phyloP scores from a whole-genome alignment of 2,888 invertebrate species.

The Euzophera pinguis region DNA sequence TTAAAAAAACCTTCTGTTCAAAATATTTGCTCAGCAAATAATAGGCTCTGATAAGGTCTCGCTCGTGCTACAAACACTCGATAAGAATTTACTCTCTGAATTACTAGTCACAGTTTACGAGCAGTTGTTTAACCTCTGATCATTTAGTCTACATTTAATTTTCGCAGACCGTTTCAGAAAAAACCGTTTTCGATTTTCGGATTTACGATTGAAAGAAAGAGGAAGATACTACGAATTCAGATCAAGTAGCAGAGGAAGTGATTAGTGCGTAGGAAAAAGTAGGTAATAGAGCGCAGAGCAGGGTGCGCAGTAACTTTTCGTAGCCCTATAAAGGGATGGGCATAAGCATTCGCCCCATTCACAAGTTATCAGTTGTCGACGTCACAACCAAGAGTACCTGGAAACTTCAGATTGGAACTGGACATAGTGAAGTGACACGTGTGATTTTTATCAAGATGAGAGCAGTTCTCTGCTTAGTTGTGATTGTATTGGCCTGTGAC shows the following conservation, averaged over 20 bases:
- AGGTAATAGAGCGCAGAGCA: slow-evolving; percentile 51
- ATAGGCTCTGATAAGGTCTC: slow-evolving; percentile 45
- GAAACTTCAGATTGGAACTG: slow-evolving; percentile 39
- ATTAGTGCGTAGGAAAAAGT: slow-evolving; percentile 33
- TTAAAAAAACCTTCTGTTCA: slow-evolving; percentile 33
- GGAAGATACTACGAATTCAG: slow-evolving; percentile 1
- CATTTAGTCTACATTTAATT: slow-evolving; percentile 9
- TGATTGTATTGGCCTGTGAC: slow-evolving; percentile 50
- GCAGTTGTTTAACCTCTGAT: slow-evolving; percentile 27
- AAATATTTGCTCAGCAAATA: slow-evolving; percentile 65
- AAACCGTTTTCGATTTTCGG: background rate
- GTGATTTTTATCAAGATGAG: slow-evolving; percentile 45
- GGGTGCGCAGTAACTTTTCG: slow-evolving; percentile 63
- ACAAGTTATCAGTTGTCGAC: slow-evolving; percentile 56
- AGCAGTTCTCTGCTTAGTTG: slow-evolving; percentile 47
- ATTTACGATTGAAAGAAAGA: background rate
- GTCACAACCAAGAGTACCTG: slow-evolving; percentile 34
- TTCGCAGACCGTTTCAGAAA: background rate
- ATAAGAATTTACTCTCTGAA: slow-evolving; percentile 46
- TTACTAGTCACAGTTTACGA: slow-evolving; percentile 21
- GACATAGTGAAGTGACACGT: slow-evolving; percentile 48
- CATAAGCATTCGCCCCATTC: slow-evolving; percentile 58
- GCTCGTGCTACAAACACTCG: slow-evolving; percentile 55
- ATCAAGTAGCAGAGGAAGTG: slow-evolving; percentile 22
- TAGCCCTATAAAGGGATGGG: slow-evolving; percentile 64